A percentile compares a stretch with the other conserved stretches of the same genome.
phyloP scores from a whole-genome alignment of 1,140 invertebrate genomes.

The Eumeta japonica region DNA sequence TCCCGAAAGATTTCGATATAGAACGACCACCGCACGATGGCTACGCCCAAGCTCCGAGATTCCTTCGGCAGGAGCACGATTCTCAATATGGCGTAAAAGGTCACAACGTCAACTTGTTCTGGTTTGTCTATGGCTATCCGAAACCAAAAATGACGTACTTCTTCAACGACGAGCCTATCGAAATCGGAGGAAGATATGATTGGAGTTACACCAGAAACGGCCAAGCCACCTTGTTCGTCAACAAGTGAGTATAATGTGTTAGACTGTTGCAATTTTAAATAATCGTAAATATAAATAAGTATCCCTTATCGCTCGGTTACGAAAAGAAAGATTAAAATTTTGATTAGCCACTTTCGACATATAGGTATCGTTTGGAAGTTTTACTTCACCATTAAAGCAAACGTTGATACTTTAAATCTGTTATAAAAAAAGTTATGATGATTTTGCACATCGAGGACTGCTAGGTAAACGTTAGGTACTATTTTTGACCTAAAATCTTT shows the following conservation, averaged over 20 bases:
- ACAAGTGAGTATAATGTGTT: constrained; percentile 70
- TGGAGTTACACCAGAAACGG: constrained; percentile 86
- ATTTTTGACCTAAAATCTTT: no score
- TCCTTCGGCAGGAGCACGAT: constrained; percentile 81
- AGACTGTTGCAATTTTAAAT: constrained; percentile 2
- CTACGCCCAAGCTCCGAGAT: constrained; percentile 77
- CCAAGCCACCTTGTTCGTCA: constrained; percentile 84
- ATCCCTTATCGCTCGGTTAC: no score
- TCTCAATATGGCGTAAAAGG: constrained; percentile 85
- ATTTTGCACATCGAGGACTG: no score
- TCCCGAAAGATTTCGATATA: constrained; percentile 88
- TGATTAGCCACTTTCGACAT: no score
- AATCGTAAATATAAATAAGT: no score
- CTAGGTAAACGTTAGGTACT: no score
- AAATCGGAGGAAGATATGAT: constrained; percentile 78
- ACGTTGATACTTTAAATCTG: no score
- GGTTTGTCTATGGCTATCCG: constrained; percentile 92
- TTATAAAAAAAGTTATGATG: no score
- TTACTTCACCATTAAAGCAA: no score
- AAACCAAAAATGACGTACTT: constrained; percentile 87
- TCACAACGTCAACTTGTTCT: constrained; percentile 82
- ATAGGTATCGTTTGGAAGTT: no score
- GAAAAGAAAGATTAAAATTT: no score
- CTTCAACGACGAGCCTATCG: constrained; percentile 80
- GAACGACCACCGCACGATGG: constrained; percentile 81